Base-by-base conservation (phyloP, 2,113 vertebrate species). In the Cottus gobio region DNA sequence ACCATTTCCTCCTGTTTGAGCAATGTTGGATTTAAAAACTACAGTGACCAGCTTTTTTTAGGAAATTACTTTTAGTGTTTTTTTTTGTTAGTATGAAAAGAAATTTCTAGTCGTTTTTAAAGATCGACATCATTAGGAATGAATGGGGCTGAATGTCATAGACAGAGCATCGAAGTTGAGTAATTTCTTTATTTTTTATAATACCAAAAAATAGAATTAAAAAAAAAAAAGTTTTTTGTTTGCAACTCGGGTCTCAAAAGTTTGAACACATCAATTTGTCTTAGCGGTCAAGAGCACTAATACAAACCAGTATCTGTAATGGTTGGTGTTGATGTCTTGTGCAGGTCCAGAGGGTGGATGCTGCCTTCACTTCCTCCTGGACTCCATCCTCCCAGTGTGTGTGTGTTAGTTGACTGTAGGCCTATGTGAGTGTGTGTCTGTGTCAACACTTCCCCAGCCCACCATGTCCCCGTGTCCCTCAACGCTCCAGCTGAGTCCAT, bases 401-500 rank as follows among this genome's bases (percentile, higher is more conserved):
- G 46, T 78, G 39, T 66, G 78, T 75, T 44, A 2, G 5, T n/a
- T 16, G 30, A 30, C 28, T 16, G 16, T 18, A 15, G 48, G 50
- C 50, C 50, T 54, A 7, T 78, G 62, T 72, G 15, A 48, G 68
- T 74, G 67, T 75, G 42, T 62, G 36, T 84, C 5, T 34, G n/a
- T 61, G 26, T 39, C 56, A 22, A 22, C 4, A 6, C 65, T 28
- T 7, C 65, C 76, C 44, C 82, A 70, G 69, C 57, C 87, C 81
- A 79, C 28, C 81, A 91, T 93, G 90, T 84, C 77, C 78, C 52
- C n/a, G 30, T 54, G 30, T 71, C 42, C 78, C 52, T 85, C 13
- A 7, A 48, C 7, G 39, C 71, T 84, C 26, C 85, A 16, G 18
- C 67, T 70, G 68, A 77, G 56, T 44, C 67, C 70, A 18, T 39